Conservation (phyloP, 2,113 vertebrate genomes). For the Hippopotamus amphibius region DNA sequence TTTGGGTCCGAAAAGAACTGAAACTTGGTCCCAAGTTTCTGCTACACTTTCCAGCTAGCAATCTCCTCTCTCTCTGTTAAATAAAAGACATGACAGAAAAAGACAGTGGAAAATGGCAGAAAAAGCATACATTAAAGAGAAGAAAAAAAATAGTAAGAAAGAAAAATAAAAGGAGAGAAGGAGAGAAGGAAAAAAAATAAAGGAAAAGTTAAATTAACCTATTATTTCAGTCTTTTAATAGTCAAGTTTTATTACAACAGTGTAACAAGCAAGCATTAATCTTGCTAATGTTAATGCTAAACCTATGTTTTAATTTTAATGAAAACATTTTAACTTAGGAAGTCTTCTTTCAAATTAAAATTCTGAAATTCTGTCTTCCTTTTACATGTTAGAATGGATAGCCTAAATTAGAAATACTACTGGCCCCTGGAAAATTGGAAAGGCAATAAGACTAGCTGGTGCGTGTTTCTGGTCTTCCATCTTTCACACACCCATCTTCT, state of each 20-base stretch:
- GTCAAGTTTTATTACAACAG: background rate
- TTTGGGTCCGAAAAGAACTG: background rate
- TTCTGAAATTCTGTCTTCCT: constrained; percentile 38
- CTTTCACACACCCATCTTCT: background rate
- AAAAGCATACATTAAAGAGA: background rate
- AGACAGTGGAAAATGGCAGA: background rate
- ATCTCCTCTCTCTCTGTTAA: background rate
- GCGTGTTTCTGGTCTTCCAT: background rate
- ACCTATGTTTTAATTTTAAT: constrained; percentile 14
- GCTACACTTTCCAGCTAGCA: constrained; percentile 12
- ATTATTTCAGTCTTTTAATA: background rate
- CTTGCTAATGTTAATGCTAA: background rate
- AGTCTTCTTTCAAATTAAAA: background rate
- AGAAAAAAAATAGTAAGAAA: background rate
- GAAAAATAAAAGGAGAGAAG: background rate
- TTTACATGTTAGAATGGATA: background rate
- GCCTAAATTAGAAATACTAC: background rate
- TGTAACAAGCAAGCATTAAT: background rate
- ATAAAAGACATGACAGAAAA: background rate
- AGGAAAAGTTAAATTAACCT: background rate
- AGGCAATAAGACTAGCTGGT: background rate
- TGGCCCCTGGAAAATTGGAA: background rate
- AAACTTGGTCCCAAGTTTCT: background rate
- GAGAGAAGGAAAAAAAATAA: background rate
- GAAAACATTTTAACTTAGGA: background rate